A percentile compares a stretch with the other conserved stretches of the same genome.
These are phyloP conservation scores for Rhyacophila brunnea DNA, from an alignment of 1,140 invertebrate species.

Conservation along the genomic window DNA sequence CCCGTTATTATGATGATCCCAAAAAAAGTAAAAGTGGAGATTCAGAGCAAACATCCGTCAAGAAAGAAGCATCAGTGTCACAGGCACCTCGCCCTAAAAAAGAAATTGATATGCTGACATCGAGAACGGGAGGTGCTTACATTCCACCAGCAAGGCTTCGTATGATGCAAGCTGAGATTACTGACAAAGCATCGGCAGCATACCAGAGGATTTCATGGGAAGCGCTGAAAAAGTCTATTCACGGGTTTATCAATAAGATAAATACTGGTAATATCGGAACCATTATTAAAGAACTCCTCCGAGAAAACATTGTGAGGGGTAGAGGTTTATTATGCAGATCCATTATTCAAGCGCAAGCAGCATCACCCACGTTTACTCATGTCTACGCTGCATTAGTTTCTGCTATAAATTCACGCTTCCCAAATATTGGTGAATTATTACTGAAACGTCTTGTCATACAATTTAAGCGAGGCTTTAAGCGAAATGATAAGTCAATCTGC, in stretches of 20 bases:
- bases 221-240: conserved; percentile 98
- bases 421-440: conserved; percentile 93
- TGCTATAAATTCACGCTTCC: conserved; percentile 97
- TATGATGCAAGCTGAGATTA: conserved; percentile 92
- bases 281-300: conserved; percentile 88
- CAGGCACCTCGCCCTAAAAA: conserved; percentile 52
- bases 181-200: conserved; percentile 86
- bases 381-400: conserved; percentile 94
- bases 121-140: conserved; percentile 93
- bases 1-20: conserved; percentile 28
- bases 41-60: not conserved
- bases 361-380: conserved; percentile 96
- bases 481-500: conserved; percentile 92
- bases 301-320: conserved; percentile 95
- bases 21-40: conserved; percentile 8
- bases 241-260: conserved; percentile 97
- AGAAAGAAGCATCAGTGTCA: conserved; percentile 17
- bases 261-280: conserved; percentile 93
- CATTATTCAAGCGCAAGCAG: conserved; percentile 94
- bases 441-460: conserved; percentile 90
- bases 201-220: conserved; percentile 99
- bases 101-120: conserved; percentile 71
- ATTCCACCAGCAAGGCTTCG: conserved; percentile 95
- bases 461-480: conserved; percentile 88
- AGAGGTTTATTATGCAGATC: conserved; percentile 87